Conservation (phyloP, 2,113 vertebrate species). For the Rhodinocichla rosea region DNA sequence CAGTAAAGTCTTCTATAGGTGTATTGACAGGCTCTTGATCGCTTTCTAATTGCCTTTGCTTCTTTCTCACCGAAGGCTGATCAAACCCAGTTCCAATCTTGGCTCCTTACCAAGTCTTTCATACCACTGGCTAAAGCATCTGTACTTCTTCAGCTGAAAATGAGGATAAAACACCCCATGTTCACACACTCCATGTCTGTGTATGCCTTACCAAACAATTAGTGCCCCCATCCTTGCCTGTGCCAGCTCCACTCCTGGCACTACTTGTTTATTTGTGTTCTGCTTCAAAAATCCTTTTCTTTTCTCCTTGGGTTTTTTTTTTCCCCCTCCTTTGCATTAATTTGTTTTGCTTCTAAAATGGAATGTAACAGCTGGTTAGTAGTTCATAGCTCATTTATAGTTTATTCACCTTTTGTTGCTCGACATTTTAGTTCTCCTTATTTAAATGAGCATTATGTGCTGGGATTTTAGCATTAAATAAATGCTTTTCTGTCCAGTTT, state of each 20-base stretch:
- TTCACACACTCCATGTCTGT: not conserved
- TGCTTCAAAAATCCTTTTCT: not conserved
- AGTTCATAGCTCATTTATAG: conserved; percentile 33
- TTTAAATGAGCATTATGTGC: conserved; percentile 21
- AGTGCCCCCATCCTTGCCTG: not conserved
- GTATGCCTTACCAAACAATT: not conserved
- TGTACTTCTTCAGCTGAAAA: not conserved
- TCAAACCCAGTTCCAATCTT: not conserved
- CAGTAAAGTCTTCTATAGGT: not conserved
- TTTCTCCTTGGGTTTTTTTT: not conserved
- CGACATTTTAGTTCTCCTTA: not conserved
- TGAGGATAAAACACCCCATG: rapidly evolving
- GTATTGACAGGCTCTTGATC: not conserved
- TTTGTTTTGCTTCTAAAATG: conserved; percentile 28
- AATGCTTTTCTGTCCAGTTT: conserved; percentile 35
- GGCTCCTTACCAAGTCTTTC: not conserved
- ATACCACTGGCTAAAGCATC: not conserved
- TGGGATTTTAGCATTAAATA: conserved; percentile 21
- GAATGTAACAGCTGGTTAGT: conserved; percentile 33
- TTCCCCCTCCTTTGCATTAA: not conserved
- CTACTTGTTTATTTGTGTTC: not conserved
- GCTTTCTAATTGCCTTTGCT: not conserved
- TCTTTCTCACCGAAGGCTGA: not conserved
- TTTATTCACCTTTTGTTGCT: conserved; percentile 48
- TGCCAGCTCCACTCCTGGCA: not conserved